Conservation (phyloP, 2,888 invertebrate genomes). For the Fabriciana adippe region DNA sequence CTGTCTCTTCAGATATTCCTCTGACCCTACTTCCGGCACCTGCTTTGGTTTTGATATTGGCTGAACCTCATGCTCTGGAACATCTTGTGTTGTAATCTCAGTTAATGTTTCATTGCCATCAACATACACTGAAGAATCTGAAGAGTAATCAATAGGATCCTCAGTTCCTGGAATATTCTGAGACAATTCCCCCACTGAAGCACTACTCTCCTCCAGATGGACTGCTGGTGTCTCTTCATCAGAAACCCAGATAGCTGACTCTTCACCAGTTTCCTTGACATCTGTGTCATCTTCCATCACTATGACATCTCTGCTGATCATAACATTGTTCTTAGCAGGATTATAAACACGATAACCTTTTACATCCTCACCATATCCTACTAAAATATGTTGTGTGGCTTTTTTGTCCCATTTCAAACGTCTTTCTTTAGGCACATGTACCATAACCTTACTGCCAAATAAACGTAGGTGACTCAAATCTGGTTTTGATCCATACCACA, state of each 20-base stretch:
- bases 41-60: neutral
- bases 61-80: neutral
- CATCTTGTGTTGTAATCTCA: neutral
- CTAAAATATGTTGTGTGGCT: slow-evolving; percentile 10
- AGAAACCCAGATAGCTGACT: neutral
- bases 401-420: too few species aligned
- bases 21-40: too few species aligned
- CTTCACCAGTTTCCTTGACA: neutral
- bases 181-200: neutral
- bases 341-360: slow-evolving; percentile 14
- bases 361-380: slow-evolving; percentile 15
- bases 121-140: neutral
- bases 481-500: too few species aligned
- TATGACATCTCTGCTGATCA: slow-evolving; percentile 19
- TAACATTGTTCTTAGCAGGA: slow-evolving; percentile 10
- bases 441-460: too few species aligned
- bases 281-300: slow-evolving; percentile 1
- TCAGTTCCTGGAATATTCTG: neutral
- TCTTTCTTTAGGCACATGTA: too few species aligned
- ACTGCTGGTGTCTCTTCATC: neutral
- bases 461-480: too few species aligned
- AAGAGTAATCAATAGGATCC: neutral
- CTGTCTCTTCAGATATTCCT: too few species aligned
- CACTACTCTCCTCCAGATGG: neutral
- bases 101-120: neutral